These are phyloP conservation scores for Maccullochella peelii DNA, from an alignment of 2,113 vertebrate genomes.

Conservation along the genomic window DNA sequence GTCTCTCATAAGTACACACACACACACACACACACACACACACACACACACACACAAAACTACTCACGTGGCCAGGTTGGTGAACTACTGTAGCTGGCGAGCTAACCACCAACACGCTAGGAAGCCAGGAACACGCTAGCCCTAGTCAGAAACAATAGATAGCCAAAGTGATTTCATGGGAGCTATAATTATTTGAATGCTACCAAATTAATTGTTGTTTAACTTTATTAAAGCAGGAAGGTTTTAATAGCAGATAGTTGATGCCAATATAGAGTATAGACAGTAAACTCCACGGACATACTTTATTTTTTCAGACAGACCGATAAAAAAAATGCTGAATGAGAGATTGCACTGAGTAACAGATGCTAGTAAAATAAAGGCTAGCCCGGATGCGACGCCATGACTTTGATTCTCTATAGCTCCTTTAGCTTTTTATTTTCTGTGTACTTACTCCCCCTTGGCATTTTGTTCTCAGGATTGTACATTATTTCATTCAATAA, in stretches of 20 bases:
- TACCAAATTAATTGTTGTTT: neutral
- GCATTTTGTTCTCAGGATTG: neutral
- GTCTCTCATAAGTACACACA: constrained; percentile 27
- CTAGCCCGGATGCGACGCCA: too few species aligned
- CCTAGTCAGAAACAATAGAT: too few species aligned
- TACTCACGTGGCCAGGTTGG: too few species aligned
- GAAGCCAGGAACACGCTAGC: too few species aligned
- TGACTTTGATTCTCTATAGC: neutral
- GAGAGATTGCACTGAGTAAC: neutral
- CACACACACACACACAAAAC: constrained; percentile 13
- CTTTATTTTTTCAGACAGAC: too few species aligned
- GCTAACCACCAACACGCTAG: too few species aligned
- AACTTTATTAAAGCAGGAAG: neutral
- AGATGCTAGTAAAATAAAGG: neutral
- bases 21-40: neutral
- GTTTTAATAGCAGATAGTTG: neutral
- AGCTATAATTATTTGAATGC: neutral
- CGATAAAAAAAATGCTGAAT: neutral
- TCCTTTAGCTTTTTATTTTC: neutral
- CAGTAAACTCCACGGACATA: too few species aligned
- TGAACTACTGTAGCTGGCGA: too few species aligned
- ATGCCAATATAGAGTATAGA: neutral
- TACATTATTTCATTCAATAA: neutral
- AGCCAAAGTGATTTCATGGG: too few species aligned
- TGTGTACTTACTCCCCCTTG: too few species aligned